phyloP scores from a whole-genome alignment of 2,797 vertebrate genomes.

The Muraenolepis orangiensis region DNA sequence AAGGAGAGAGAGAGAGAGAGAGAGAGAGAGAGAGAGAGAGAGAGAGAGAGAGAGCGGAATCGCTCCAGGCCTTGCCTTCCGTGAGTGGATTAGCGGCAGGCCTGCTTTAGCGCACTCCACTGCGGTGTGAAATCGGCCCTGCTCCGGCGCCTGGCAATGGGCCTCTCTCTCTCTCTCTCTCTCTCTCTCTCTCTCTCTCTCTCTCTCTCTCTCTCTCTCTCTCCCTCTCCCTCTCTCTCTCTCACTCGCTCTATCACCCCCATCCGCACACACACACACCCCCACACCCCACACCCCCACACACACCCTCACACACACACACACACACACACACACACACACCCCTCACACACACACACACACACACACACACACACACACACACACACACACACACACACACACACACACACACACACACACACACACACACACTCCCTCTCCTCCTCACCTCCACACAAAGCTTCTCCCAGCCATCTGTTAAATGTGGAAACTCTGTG shows the following conservation, averaged over 20 bases:
- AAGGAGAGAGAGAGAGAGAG: background rate
- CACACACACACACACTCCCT: conserved; percentile 52
- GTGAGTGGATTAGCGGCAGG: conserved; percentile 77
- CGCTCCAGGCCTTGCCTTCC: conserved; percentile 76
- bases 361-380: conserved; percentile 28
- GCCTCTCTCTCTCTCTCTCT: conserved; percentile 44
- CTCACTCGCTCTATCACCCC: conserved; percentile 30
- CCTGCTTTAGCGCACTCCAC: conserved; percentile 73
- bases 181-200: conserved; percentile 31
- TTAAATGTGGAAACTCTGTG: conserved; percentile 82
- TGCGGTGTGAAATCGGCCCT: conserved; percentile 77
- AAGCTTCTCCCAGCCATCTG: conserved; percentile 80
- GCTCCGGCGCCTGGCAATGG: conserved; percentile 55
- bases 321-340: conserved; percentile 36
- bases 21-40: background rate
- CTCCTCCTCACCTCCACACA: conserved; percentile 70
- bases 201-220: conserved; percentile 37
- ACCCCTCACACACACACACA: conserved; percentile 49
- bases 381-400: conserved; percentile 42
- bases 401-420: conserved; percentile 43
- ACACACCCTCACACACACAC: conserved; percentile 75
- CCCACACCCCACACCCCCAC: conserved; percentile 66
- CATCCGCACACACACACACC: conserved; percentile 51
- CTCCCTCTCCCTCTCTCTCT: conserved; percentile 54
- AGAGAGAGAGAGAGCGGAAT: conserved; percentile 67